A percentile compares a stretch with the other conserved stretches of the same genome.
phyloP scores from a whole-genome alignment of 2,888 invertebrate genomes.

The Camptogramma bilineatum region DNA sequence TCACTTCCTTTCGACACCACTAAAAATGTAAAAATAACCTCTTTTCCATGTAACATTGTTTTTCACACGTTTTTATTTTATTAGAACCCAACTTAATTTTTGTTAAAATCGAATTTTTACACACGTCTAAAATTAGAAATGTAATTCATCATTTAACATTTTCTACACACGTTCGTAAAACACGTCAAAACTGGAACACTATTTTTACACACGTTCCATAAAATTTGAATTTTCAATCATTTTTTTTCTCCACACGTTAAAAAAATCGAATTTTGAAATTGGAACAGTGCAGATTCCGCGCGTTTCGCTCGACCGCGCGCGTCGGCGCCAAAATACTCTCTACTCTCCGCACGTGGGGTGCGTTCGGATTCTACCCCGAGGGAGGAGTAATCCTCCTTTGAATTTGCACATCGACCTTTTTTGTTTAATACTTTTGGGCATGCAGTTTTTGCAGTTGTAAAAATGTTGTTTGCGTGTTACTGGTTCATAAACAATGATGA shows the following conservation, averaged over 20 bases:
- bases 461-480: neutral
- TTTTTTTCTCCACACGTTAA: conserved; percentile 2
- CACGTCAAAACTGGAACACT: too few relatives aligned
- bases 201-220: conserved; percentile 10
- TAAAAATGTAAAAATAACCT: too few relatives aligned
- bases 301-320: conserved; percentile 70
- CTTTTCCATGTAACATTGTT: too few relatives aligned
- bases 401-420: conserved; percentile 48
- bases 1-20: too few relatives aligned
- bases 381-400: conserved; percentile 55
- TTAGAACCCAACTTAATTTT: too few relatives aligned
- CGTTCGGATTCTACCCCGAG: conserved; percentile 43
- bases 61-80: too few relatives aligned
- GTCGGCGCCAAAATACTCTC: conserved; percentile 74
- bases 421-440: conserved; percentile 5
- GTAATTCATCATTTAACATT: too few relatives aligned
- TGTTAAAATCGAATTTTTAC: neutral
- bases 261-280: conserved; percentile 34
- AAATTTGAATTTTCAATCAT: conserved; percentile 36
- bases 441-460: neutral
- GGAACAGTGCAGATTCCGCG: conserved; percentile 51
- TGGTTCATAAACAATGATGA: neutral
- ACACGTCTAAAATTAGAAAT: neutral
- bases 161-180: too few relatives aligned
- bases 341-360: conserved; percentile 71